These are phyloP conservation scores for Eulemur mongoz DNA, from an alignment of 2,797 vertebrate genomes.

Conservation along the genomic window DNA sequence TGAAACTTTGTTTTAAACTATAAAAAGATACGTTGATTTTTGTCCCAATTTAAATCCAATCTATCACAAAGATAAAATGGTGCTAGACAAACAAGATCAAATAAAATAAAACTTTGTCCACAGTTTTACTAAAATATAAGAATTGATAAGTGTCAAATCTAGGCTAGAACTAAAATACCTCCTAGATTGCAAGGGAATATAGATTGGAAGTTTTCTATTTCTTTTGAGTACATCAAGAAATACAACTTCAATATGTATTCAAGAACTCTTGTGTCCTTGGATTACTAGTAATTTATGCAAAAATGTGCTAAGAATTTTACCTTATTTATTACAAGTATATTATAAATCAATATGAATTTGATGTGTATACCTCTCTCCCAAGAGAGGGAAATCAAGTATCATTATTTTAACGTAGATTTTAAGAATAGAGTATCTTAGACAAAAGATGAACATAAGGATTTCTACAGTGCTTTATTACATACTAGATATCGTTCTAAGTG, in stretches of 20 bases:
- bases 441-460: not conserved
- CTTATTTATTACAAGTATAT: not conserved
- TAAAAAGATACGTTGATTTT: conserved; percentile 55
- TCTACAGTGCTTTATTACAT: not conserved
- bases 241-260: not conserved
- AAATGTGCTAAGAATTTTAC: not conserved
- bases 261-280: not conserved
- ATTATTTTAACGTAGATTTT: conserved; percentile 1
- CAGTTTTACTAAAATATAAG: not conserved
- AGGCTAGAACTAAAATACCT: not conserved
- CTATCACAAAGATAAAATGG: conserved; percentile 14
- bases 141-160: not conserved
- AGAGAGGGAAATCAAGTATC: not conserved
- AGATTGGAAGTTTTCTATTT: not conserved
- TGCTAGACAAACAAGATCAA: conserved; percentile 41
- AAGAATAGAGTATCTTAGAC: not conserved
- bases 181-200: not conserved
- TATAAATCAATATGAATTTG: not conserved
- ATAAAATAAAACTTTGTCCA: conserved; percentile 11
- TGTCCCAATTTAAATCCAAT: conserved; percentile 59
- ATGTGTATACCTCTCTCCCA: not conserved
- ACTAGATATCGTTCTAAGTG: not conserved
- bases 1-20: conserved; percentile 65
- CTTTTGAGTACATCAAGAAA: not conserved
- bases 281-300: not conserved